phyloP scores from a whole-genome alignment of 2,797 vertebrate species.

The Hydrophis major region DNA sequence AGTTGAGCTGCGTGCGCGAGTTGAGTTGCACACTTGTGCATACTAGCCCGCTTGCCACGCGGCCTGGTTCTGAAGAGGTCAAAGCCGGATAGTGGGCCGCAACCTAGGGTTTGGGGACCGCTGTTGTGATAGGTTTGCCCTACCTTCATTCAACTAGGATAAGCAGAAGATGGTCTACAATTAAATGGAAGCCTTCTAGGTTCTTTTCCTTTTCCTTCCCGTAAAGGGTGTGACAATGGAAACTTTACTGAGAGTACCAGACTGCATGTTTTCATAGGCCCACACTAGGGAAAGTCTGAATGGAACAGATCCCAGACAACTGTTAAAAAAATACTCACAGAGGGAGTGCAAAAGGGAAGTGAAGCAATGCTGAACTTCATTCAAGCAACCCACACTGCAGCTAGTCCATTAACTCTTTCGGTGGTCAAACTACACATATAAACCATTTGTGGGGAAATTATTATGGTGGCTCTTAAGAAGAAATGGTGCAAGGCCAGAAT shows the following conservation, averaged over 20 bases:
- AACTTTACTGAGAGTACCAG: slow-evolving; percentile 39
- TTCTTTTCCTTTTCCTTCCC: slow-evolving; percentile 16
- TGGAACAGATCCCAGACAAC: slow-evolving; percentile 61
- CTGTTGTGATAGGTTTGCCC: neutral
- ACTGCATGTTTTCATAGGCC: slow-evolving; percentile 53
- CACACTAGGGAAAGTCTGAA: slow-evolving; percentile 51
- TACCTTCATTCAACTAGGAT: neutral
- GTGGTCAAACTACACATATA: neutral
- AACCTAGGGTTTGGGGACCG: neutral
- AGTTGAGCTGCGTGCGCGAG: neutral
- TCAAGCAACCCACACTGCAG: neutral
- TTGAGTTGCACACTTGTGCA: neutral
- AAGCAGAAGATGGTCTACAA: neutral
- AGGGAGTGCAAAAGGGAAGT: slow-evolving; percentile 41
- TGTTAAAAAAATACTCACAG: slow-evolving; percentile 39
- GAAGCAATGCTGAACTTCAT: slow-evolving; percentile 47
- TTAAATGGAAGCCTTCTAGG: neutral
- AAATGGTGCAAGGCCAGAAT: neutral
- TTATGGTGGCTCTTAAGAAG: neutral
- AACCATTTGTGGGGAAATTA: neutral
- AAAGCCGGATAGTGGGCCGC: accelerated
- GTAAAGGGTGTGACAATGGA: slow-evolving; percentile 24
- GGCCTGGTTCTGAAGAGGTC: accelerated
- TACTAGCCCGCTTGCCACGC: neutral
- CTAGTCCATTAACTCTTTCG: slow-evolving; percentile 39